phyloP scores from a whole-genome alignment of 92 coral and sea anemone genomes.

The Parazoanthus atlanticus region DNA sequence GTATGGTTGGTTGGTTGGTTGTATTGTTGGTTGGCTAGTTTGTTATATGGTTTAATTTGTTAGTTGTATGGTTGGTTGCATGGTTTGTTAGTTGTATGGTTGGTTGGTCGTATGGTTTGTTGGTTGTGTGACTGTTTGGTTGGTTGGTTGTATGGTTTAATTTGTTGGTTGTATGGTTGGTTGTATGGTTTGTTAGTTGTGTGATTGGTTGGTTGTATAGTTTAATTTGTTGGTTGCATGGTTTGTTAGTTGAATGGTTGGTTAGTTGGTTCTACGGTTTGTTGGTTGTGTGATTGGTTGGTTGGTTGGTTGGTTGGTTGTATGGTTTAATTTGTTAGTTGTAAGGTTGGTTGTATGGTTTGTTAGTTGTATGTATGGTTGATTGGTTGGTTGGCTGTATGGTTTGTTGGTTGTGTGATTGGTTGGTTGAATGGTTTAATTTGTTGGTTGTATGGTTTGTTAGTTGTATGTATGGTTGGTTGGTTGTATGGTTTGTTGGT shows the following conservation, averaged over 20 bases:
- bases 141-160: neutral
- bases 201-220: neutral
- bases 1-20: too few species aligned
- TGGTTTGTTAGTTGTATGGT: neutral
- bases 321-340: neutral
- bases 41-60: neutral
- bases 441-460: neutral
- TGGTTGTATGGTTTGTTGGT: slow-evolving; percentile 19
- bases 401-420: neutral
- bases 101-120: neutral
- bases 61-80: slow-evolving; percentile 19
- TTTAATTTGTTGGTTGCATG: too few species aligned
- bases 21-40: neutral
- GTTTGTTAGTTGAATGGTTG: slow-evolving; percentile 7
- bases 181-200: neutral
- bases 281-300: neutral
- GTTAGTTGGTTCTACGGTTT: neutral
- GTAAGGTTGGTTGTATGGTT: slow-evolving; percentile 1
- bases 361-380: neutral
- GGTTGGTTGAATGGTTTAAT: neutral
- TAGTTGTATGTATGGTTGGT: neutral
- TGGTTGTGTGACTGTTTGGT: too few species aligned
- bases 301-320: neutral
- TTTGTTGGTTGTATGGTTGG: slow-evolving; percentile 20
- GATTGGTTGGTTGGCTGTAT: neutral